Percentiles rank a stretch among this genome's conserved stretches.
Conservation (phyloP, 2,888 invertebrate genomes). For the Diarsia brunnea region DNA sequence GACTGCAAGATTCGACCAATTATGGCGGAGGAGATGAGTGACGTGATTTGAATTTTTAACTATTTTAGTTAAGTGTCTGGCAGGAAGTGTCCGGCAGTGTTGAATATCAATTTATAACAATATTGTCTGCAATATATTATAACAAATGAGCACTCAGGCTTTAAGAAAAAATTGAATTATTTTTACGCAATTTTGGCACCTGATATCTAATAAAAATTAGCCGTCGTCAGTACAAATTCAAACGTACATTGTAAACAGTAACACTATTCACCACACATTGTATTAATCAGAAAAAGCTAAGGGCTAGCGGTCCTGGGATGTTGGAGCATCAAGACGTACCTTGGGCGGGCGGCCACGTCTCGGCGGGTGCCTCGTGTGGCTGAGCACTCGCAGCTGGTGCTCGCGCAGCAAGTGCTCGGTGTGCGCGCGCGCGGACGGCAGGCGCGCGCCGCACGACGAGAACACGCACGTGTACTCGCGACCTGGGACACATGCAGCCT, state of each 20-base stretch:
- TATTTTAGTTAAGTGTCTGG: no score
- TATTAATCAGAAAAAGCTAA: background rate
- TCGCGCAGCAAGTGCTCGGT: constrained; percentile 87
- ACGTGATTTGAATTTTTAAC: background rate
- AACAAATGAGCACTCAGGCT: background rate
- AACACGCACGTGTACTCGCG: constrained; percentile 83
- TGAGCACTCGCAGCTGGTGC: constrained; percentile 86
- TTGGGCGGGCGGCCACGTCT: constrained; percentile 69
- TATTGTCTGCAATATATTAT: no score
- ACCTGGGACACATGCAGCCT: constrained; percentile 49
- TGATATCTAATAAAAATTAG: background rate
- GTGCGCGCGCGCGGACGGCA: constrained; percentile 83
- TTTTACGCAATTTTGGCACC: background rate
- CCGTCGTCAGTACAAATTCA: no score
- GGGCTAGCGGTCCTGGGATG: no score
- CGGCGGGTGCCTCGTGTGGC: constrained; percentile 67
- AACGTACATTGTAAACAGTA: background rate
- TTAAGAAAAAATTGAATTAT: background rate
- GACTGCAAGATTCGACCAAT: background rate
- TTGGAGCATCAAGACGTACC: constrained; percentile 43
- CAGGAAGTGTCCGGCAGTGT: no score
- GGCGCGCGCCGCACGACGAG: constrained; percentile 82
- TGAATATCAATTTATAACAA: no score
- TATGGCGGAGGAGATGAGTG: background rate
- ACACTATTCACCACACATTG: background rate